Evolutionary conservation across 2,888 invertebrate species (phyloP), one percentile per base, ranked within the genome.

Genomic region (Volucella zonaria): DNA sequence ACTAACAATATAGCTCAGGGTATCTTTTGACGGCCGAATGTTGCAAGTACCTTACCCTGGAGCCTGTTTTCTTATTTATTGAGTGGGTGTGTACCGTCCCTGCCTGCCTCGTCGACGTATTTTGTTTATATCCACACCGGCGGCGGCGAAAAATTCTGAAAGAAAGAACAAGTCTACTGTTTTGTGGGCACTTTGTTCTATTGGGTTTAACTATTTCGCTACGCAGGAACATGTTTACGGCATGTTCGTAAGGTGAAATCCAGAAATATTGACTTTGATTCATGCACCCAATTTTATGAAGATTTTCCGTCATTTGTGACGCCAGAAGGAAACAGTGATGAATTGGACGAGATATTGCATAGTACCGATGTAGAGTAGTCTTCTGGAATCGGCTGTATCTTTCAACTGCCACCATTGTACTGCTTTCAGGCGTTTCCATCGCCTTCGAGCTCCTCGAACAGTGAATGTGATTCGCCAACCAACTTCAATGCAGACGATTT

Each of bases 401-500:
- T 79, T 76, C 71, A 83, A 8, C 11, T 56, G n/a, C 70, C 87
- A 9, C 80, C 83, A 62, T 82, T 81, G 15, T 82, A 89, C 9
- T 82, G 80, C 18, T 87, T 89, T 62, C 82, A 88, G 23, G 77
- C 82, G n/a, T 88, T 87, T 77, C 82, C 88, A 6, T 88, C 88
- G 1, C 88, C 88, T 10, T 81, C 87, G 11, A 66, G 87, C 43
- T 87, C 87, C 8, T 78, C 42, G 9, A 81, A 54, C 80, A 86
- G 66, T 11, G 86, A 86, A 66, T 76, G 87, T 71, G 61, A 64
- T 14, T 14, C 86, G 59, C 45, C 87, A 79, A 38, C 87, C 77
- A 56, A 87, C 51, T 89, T 89, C 43, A 89, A 90, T 86, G 89
- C 90, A 1, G 89, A 90, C 70, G 90, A 91, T 61, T 89, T 91